phyloP scores from a whole-genome alignment of 2,113 vertebrate species.

The Apteryx mantelli region DNA sequence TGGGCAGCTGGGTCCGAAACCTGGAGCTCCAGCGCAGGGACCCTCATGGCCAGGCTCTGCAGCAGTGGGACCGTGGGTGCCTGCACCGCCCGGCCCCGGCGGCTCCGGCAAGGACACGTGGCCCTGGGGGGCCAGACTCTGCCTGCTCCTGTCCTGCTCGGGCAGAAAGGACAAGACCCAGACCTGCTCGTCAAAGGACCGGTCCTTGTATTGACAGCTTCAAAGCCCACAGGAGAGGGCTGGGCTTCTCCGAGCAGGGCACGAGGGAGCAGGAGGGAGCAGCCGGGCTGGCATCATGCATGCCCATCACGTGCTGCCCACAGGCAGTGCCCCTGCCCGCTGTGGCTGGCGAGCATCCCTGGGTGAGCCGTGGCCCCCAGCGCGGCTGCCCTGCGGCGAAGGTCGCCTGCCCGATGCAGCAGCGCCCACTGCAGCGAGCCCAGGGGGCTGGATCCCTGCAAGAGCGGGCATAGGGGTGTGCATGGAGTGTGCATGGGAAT shows the following conservation, averaged over 20 bases:
- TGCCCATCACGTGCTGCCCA: too few relatives aligned
- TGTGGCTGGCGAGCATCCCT: accelerated
- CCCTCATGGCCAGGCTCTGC: too few relatives aligned
- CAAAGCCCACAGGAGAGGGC: background rate
- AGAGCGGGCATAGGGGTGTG: accelerated
- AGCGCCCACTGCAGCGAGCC: background rate
- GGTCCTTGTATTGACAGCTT: constrained; percentile 27
- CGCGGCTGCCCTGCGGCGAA: background rate
- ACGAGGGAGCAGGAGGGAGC: accelerated
- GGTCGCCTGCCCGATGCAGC: background rate
- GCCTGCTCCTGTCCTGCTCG: background rate
- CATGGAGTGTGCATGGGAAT: too few relatives aligned
- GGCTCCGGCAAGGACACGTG: background rate
- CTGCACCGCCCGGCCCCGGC: accelerated
- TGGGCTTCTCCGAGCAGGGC: background rate
- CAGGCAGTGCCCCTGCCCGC: background rate
- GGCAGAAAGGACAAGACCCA: constrained; percentile 56
- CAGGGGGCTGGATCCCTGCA: background rate
- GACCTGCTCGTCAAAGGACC: constrained; percentile 19
- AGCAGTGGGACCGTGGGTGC: too few relatives aligned
- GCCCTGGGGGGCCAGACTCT: background rate
- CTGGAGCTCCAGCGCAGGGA: background rate
- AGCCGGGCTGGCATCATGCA: accelerated
- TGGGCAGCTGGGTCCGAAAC: background rate
- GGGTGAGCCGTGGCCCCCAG: background rate